Evolutionary conservation across 2,888 invertebrate species (phyloP).

Genomic region (Heteromyza rotundicornis): DNA sequence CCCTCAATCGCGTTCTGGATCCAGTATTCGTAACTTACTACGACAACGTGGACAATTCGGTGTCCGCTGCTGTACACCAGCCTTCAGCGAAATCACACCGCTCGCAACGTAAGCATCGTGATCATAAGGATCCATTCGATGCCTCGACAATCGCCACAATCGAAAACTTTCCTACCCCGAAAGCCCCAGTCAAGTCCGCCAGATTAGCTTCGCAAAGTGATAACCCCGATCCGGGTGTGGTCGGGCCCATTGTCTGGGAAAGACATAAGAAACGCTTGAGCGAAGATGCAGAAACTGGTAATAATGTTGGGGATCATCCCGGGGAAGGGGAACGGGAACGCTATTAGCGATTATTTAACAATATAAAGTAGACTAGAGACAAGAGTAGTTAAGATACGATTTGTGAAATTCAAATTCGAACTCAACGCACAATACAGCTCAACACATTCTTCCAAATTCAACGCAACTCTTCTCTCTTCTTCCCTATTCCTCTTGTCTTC

Average conservation of each 20-base stretch:
- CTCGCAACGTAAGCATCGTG: constrained; percentile 27
- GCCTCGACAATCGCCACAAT: constrained; percentile 47
- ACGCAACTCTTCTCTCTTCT: constrained; percentile 20
- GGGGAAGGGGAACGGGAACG: constrained; percentile 37
- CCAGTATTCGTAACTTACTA: constrained; percentile 78
- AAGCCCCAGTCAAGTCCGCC: constrained; percentile 43
- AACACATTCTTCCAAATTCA: constrained; percentile 27
- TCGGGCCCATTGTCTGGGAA: constrained; percentile 85
- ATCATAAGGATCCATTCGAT: constrained; percentile 28
- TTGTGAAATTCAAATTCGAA: not conserved
- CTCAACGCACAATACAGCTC: constrained; percentile 31
- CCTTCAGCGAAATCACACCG: constrained; percentile 33
- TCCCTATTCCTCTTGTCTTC: constrained; percentile 24
- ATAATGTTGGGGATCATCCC: constrained; percentile 40
- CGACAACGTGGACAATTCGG: constrained; percentile 64
- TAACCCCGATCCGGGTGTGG: constrained; percentile 80
- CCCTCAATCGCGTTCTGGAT: constrained; percentile 78
- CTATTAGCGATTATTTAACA: constrained; percentile 37
- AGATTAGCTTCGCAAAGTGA: constrained; percentile 72
- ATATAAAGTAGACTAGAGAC: not conserved
- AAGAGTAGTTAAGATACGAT: not conserved
- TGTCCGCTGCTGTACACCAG: constrained; percentile 33
- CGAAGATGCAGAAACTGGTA: constrained; percentile 41
- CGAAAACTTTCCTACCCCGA: constrained; percentile 52
- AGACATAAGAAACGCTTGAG: constrained; percentile 73